A percentile compares a stretch with the other conserved stretches of the same genome.
Conservation (phyloP, 2,888 invertebrate species). For the Agriopis leucophaearia region DNA sequence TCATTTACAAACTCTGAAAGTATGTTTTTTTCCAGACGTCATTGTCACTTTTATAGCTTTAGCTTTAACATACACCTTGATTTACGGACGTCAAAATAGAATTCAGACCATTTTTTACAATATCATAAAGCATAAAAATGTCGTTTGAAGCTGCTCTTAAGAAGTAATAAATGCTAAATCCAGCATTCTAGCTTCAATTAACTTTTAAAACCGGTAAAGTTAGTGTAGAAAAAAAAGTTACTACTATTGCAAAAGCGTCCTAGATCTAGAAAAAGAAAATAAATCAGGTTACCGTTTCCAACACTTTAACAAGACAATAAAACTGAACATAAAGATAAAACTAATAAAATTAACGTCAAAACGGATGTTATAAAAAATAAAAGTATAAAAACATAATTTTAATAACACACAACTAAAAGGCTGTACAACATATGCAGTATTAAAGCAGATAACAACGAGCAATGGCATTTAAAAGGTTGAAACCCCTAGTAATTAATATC, state of each 20-base stretch:
- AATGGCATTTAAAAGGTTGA: constrained; percentile 25
- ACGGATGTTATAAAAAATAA: constrained; percentile 52
- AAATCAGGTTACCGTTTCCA: constrained; percentile 34
- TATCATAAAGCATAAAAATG: constrained; percentile 28
- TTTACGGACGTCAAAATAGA: constrained; percentile 22
- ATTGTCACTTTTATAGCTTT: constrained; percentile 28
- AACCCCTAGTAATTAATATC: not conserved
- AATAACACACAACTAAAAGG: constrained; percentile 14
- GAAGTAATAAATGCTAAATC: constrained; percentile 22
- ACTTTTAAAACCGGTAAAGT: constrained; percentile 32
- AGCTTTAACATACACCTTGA: constrained; percentile 23
- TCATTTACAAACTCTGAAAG: not conserved
- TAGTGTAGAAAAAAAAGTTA: constrained; percentile 4
- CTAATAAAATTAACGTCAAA: constrained; percentile 43
- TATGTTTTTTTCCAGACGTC: constrained; percentile 32
- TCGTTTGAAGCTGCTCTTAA: constrained; percentile 27
- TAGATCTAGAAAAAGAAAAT: constrained; percentile 27
- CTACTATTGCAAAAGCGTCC: constrained; percentile 40
- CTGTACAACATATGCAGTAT: constrained; percentile 30
- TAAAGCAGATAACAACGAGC: constrained; percentile 46
- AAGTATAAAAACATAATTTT: constrained; percentile 2
- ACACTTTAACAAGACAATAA: constrained; percentile 51
- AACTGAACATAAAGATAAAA: constrained; percentile 54
- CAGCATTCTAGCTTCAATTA: constrained; percentile 18
- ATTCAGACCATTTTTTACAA: constrained; percentile 20